phyloP scores from a whole-genome alignment of 2,888 invertebrate genomes.

The Phengaris arion region DNA sequence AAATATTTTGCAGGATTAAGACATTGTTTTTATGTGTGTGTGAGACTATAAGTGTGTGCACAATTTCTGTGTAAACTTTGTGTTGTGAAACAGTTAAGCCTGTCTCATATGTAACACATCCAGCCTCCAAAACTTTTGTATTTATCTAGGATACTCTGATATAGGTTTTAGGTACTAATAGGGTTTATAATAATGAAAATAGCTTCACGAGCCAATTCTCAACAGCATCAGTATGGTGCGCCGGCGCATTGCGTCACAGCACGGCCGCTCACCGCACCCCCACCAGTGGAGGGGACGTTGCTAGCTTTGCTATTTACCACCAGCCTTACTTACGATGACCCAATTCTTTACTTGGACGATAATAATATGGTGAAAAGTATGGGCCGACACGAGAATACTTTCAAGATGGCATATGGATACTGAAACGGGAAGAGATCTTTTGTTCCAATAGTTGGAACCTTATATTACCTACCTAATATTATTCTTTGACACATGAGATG shows the following conservation, averaged over 20 bases:
- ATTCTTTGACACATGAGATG: too few species aligned
- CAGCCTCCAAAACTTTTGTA: too few species aligned
- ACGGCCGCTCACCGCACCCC: constrained; percentile 66
- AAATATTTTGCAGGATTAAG: too few species aligned
- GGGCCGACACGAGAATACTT: neutral
- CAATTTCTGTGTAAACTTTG: too few species aligned
- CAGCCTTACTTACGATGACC: constrained; percentile 13
- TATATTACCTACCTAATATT: too few species aligned
- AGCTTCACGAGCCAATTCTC: constrained; percentile 44
- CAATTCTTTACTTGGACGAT: constrained; percentile 7
- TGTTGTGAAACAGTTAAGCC: too few species aligned
- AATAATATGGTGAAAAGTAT: neutral
- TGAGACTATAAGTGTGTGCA: too few species aligned
- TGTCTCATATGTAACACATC: too few species aligned
- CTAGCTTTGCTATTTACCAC: constrained; percentile 44
- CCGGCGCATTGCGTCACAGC: constrained; percentile 62
- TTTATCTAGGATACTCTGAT: neutral
- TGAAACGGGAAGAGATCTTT: neutral
- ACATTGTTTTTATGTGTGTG: too few species aligned
- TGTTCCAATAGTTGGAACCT: too few species aligned
- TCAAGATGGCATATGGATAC: neutral
- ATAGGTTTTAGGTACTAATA: neutral
- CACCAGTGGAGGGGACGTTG: constrained; percentile 50
- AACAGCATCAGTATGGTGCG: constrained; percentile 44
- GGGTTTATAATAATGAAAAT: neutral